Evolutionary conservation across 2,113 vertebrate species (phyloP).

Genomic region (Psephotus haematonotus): DNA sequence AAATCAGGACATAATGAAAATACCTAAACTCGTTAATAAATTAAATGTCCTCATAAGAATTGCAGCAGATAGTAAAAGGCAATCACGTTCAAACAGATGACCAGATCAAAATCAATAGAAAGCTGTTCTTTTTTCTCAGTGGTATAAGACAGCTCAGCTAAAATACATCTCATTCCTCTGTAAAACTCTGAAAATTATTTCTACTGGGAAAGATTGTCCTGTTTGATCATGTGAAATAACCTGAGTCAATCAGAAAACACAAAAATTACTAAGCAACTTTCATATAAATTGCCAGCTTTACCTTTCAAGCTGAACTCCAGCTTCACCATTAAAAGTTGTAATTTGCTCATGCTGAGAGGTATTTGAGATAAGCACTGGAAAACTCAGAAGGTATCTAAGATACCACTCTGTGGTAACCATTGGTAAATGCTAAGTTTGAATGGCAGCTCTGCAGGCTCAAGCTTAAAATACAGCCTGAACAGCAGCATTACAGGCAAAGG

Average conservation of each 20-base stretch:
- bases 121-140: neutral
- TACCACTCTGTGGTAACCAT: neutral
- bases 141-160: neutral
- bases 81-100: neutral
- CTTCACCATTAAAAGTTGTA: neutral
- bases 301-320: neutral
- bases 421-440: neutral
- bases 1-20: neutral
- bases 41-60: neutral
- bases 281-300: neutral
- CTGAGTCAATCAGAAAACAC: neutral
- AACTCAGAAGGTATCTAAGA: neutral
- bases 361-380: neutral
- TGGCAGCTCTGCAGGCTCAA: neutral
- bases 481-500: neutral
- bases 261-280: neutral
- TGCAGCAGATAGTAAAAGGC: neutral
- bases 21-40: neutral
- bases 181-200: neutral
- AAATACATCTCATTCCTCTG: neutral
- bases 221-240: neutral
- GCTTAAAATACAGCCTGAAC: neutral
- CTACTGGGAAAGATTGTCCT: neutral
- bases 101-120: neutral
- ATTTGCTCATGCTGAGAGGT: neutral